These are phyloP conservation scores for Pavo muticus DNA, from an alignment of 2,113 vertebrate species.

Conservation along the genomic window DNA sequence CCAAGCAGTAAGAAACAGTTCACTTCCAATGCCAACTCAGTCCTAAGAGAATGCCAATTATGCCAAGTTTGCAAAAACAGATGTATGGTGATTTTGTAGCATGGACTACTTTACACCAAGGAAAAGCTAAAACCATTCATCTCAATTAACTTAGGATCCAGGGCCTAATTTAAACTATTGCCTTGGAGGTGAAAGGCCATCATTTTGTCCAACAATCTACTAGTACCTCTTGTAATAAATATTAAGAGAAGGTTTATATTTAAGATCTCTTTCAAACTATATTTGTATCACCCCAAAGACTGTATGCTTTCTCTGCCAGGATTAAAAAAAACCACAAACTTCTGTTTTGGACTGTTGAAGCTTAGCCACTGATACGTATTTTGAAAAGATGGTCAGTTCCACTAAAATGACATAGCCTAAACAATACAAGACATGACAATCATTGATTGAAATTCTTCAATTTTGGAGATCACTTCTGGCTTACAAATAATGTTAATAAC, in stretches of 20 bases:
- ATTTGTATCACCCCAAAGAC: background rate
- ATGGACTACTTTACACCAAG: slow-evolving; percentile 69
- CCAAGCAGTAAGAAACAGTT: slow-evolving; percentile 51
- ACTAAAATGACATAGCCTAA: slow-evolving; percentile 52
- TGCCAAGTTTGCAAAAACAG: slow-evolving; percentile 71
- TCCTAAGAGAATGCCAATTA: slow-evolving; percentile 76
- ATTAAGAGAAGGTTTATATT: background rate
- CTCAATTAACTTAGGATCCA: slow-evolving; percentile 77
- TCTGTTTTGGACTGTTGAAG: too few relatives aligned
- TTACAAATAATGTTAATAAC: slow-evolving; percentile 58
- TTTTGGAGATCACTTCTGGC: slow-evolving; percentile 50
- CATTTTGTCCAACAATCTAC: slow-evolving; percentile 31
- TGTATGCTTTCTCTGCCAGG: background rate
- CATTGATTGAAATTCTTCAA: slow-evolving; percentile 63
- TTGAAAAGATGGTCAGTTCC: background rate
- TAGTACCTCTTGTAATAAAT: background rate
- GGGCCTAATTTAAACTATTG: slow-evolving; percentile 75
- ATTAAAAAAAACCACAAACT: background rate
- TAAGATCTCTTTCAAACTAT: background rate
- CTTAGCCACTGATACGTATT: background rate
- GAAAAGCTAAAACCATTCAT: slow-evolving; percentile 76
- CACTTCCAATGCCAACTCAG: slow-evolving; percentile 35
- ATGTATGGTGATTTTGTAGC: slow-evolving; percentile 67
- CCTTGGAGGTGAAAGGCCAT: slow-evolving; percentile 74
- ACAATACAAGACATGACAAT: slow-evolving; percentile 54